These are phyloP conservation scores for Drosophila nigrodunni DNA, from an alignment of 1,140 invertebrate species.

Conservation along the genomic window DNA sequence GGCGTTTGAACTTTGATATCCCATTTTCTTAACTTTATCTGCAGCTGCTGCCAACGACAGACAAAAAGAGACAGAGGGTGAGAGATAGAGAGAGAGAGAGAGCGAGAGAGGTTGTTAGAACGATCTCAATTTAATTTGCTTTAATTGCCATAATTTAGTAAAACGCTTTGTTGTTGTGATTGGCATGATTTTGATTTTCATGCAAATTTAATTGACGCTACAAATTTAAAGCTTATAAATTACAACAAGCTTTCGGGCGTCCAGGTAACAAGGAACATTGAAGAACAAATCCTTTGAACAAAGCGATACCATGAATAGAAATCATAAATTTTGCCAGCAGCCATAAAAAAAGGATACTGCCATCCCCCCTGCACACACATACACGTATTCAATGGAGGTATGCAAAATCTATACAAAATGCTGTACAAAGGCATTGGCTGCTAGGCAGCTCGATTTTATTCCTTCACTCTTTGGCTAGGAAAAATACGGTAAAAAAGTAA, in stretches of 20 bases:
- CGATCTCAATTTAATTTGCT: constrained; percentile 41
- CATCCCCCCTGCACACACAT: neutral
- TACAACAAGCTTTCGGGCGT: constrained; percentile 5
- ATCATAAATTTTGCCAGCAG: constrained; percentile 81
- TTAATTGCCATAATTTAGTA: constrained; percentile 59
- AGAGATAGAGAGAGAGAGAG: too few species aligned
- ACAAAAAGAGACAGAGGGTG: too few species aligned
- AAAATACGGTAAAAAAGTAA: constrained; percentile 14
- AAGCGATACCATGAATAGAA: constrained; percentile 62
- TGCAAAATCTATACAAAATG: constrained; percentile 70
- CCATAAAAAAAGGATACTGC: constrained; percentile 69
- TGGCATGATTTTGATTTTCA: constrained; percentile 52
- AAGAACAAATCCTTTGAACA: constrained; percentile 76
- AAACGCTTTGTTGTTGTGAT: constrained; percentile 33
- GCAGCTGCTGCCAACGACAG: constrained; percentile 19
- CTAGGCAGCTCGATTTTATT: constrained; percentile 6
- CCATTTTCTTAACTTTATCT: constrained; percentile 48
- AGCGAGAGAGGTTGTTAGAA: too few species aligned
- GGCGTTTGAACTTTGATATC: constrained; percentile 78
- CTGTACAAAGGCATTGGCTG: constrained; percentile 33
- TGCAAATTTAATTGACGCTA: constrained; percentile 65
- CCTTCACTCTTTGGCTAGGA: constrained; percentile 12
- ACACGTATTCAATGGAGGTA: constrained; percentile 22
- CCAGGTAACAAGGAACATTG: constrained; percentile 62
- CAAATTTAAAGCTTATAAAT: constrained; percentile 72